Evolutionary conservation across 2,113 vertebrate genomes (phyloP).

Genomic region (Chaetops frenatus): DNA sequence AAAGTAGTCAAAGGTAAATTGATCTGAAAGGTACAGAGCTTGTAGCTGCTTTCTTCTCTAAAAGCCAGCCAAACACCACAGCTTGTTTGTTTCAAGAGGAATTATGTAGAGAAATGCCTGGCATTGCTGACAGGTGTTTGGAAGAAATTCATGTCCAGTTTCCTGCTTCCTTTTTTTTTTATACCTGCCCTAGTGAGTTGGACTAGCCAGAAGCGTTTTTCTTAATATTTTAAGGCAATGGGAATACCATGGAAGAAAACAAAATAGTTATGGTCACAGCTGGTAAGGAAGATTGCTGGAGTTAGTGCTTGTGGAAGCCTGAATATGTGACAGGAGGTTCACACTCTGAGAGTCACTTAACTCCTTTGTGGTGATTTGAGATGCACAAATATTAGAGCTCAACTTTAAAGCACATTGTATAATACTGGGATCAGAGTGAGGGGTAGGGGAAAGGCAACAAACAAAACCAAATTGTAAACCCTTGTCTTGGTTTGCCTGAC

Average conservation of each 20-base stretch:
- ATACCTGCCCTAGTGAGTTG: not conserved
- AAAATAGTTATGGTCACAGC: not conserved
- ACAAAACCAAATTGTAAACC: not conserved
- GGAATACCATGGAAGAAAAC: not conserved
- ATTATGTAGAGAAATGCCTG: not conserved
- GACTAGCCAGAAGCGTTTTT: not conserved
- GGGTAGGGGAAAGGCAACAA: accelerated
- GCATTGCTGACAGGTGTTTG: not conserved
- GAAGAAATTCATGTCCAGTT: not conserved
- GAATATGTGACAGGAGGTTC: not conserved
- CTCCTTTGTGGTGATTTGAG: not conserved
- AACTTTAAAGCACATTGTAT: not conserved
- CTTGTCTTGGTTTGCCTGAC: not conserved
- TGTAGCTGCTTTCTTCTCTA: not conserved
- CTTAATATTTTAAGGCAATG: not conserved
- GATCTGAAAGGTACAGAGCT: not conserved
- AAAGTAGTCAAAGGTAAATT: not conserved
- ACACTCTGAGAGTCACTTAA: not conserved
- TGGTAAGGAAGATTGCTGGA: not conserved
- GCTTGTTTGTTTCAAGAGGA: not conserved
- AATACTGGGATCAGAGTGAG: accelerated
- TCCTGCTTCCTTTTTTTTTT: not conserved
- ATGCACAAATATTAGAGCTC: not conserved
- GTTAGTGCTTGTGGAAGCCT: not conserved
- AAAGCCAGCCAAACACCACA: not conserved